Conservation (phyloP, 2,797 vertebrate genomes). For the Sarcophilus harrisii region DNA sequence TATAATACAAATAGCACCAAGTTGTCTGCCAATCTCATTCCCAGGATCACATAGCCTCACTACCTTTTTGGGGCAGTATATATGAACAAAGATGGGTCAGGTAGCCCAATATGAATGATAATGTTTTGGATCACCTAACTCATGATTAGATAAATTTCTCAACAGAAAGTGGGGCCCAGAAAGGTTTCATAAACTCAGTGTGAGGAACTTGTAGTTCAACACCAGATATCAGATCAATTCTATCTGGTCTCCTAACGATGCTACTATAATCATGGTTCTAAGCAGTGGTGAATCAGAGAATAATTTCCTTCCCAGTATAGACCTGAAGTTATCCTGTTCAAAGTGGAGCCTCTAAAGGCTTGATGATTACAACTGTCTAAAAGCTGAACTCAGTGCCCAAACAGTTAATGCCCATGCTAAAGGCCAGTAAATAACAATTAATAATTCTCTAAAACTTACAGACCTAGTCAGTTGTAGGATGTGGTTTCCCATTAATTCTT, state of each 20-base stretch:
- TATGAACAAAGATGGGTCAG: not conserved
- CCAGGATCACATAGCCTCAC: not conserved
- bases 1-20: not conserved
- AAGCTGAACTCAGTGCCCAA: not conserved
- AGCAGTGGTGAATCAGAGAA: not conserved
- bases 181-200: not conserved
- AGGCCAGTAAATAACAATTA: not conserved
- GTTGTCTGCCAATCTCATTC: not conserved
- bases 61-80: not conserved
- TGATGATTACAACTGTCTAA: not conserved
- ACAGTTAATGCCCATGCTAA: not conserved
- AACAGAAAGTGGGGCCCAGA: not conserved
- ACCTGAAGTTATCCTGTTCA: not conserved
- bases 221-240: not conserved
- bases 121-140: not conserved
- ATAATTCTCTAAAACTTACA: not conserved
- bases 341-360: constrained; percentile 13
- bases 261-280: not conserved
- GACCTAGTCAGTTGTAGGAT: not conserved
- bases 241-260: not conserved
- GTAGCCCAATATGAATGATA: not conserved
- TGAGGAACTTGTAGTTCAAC: not conserved
- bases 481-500: not conserved
- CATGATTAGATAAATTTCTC: not conserved
- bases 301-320: not conserved